Conservation (phyloP, 2,113 vertebrate species). For the Halichoeres trimaculatus region DNA sequence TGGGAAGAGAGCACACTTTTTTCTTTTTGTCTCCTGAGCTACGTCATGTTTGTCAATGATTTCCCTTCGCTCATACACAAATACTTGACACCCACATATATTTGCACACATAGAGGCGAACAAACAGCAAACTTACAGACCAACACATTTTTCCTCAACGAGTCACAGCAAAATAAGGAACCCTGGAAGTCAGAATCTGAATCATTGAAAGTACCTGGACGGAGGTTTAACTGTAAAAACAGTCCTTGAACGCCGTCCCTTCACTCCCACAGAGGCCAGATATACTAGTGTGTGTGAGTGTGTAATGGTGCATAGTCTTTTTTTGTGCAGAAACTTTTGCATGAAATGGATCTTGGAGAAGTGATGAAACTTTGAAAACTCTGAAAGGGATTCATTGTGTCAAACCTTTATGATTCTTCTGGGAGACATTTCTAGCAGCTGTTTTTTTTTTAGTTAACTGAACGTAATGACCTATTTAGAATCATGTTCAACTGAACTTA, state of each 20-base stretch:
- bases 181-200: constrained; percentile 14
- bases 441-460: too few relatives aligned
- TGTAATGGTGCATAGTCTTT: not conserved
- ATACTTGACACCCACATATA: constrained; percentile 20
- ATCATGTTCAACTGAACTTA: too few relatives aligned
- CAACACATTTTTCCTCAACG: constrained; percentile 48
- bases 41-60: constrained; percentile 54
- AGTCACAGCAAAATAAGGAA: constrained; percentile 48
- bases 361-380: too few relatives aligned
- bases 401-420: too few relatives aligned
- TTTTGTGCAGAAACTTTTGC: not conserved
- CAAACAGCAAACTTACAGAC: constrained; percentile 6
- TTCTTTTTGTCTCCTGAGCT: constrained; percentile 59
- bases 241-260: constrained; percentile 44
- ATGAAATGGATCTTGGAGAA: not conserved
- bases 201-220: constrained; percentile 58
- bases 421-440: too few relatives aligned
- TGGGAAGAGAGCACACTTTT: constrained; percentile 66
- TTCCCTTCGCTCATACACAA: constrained; percentile 50
- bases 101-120: constrained; percentile 11
- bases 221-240: constrained; percentile 43
- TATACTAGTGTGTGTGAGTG: constrained; percentile 5
- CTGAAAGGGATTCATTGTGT: too few relatives aligned
- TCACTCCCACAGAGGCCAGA: constrained; percentile 9
- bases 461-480: too few relatives aligned